Evolutionary conservation across 2,113 vertebrate genomes (phyloP).

Genomic region (Chloropsis hardwickii): DNA sequence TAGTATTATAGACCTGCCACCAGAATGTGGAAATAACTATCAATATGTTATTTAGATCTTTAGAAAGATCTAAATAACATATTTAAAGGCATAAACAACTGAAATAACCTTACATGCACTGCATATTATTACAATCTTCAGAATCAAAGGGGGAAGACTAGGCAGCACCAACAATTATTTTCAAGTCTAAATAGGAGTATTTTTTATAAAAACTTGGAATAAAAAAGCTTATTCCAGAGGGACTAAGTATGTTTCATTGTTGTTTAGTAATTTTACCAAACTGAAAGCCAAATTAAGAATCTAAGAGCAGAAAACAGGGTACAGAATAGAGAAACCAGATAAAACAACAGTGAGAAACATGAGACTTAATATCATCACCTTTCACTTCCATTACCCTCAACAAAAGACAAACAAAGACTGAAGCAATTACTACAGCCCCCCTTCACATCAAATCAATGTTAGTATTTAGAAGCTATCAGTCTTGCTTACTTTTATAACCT

Average conservation of each 20-base stretch:
- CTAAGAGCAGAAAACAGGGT: neutral
- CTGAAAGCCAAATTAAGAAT: neutral
- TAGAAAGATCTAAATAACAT: neutral
- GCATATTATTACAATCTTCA: neutral
- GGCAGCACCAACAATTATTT: neutral
- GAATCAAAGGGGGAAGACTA: neutral
- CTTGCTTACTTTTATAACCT: neutral
- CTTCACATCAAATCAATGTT: neutral
- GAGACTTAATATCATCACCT: neutral
- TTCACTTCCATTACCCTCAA: neutral
- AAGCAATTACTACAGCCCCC: neutral
- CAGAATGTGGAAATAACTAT: neutral
- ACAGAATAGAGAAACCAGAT: neutral
- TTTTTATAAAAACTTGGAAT: neutral
- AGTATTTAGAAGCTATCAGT: neutral
- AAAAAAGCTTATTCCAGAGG: neutral
- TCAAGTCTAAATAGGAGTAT: neutral
- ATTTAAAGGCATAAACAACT: neutral
- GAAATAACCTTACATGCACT: neutral
- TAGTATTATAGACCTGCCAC: neutral
- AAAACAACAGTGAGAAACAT: neutral
- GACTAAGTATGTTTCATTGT: neutral
- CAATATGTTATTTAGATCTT: neutral
- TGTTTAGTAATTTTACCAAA: neutral
- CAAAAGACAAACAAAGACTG: neutral